Evolutionary conservation across 92 coral and sea anemone genomes (phyloP).

Genomic region (Phenganax subtilis): DNA sequence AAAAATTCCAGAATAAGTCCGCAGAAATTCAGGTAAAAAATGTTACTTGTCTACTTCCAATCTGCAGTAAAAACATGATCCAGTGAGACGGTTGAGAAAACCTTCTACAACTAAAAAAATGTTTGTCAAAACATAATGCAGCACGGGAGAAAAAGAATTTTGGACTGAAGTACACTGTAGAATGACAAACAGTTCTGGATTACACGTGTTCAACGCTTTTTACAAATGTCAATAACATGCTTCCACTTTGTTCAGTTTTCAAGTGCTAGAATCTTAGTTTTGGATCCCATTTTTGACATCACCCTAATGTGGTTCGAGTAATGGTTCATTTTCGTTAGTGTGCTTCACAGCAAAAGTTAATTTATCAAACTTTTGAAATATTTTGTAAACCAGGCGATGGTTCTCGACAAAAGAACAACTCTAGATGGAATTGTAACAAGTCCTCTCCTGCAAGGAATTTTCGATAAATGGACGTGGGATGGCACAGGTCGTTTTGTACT

Average conservation of each 20-base stretch:
- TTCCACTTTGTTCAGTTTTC: no score
- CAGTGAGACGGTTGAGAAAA: no score
- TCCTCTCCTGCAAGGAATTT: constrained; percentile 26
- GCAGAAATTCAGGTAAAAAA: constrained; percentile 18
- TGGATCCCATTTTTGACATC: no score
- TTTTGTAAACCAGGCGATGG: not conserved
- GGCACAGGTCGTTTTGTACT: constrained; percentile 34
- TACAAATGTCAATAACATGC: no score
- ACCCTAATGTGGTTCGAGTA: not conserved
- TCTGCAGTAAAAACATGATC: not conserved
- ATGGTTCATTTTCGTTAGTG: not conserved
- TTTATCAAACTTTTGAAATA: not conserved
- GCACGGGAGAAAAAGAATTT: no score
- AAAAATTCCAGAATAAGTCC: not conserved
- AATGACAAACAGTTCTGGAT: no score
- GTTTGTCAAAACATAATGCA: no score
- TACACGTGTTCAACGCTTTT: no score
- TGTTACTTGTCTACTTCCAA: not conserved
- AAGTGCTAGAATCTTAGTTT: no score
- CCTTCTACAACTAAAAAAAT: no score
- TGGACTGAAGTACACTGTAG: no score
- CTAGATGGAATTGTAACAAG: constrained; percentile 9
- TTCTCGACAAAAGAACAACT: constrained; percentile 16
- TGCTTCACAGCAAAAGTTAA: not conserved
- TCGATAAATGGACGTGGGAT: constrained; percentile 39